phyloP scores from a whole-genome alignment of 2,888 invertebrate species.

The Meghimatium bilineatum region DNA sequence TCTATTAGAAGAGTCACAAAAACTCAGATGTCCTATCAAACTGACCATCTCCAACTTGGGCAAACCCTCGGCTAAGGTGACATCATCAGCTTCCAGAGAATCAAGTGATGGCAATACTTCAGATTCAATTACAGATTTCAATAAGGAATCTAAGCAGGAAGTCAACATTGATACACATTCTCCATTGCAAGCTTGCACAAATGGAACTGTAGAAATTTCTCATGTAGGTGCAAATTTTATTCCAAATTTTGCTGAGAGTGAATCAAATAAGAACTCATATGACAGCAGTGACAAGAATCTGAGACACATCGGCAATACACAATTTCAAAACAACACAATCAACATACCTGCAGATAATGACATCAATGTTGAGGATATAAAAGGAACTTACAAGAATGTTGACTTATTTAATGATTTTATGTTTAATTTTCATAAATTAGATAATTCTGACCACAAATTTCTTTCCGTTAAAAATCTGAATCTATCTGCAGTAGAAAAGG shows the following conservation, averaged over 20 bases:
- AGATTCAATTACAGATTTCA: slow-evolving; percentile 42
- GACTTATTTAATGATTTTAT: background rate
- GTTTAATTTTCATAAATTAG: background rate
- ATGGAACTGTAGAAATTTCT: background rate
- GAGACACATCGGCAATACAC: background rate
- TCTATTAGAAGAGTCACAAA: slow-evolving; percentile 16
- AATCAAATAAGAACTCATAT: background rate
- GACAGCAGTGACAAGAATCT: background rate
- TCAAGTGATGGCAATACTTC: slow-evolving; percentile 27
- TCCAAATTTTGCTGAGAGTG: background rate
- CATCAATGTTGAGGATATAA: background rate
- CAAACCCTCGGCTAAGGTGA: slow-evolving; percentile 43
- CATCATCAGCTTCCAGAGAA: slow-evolving; percentile 25
- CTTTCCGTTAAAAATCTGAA: background rate
- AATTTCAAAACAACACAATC: background rate
- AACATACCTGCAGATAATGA: background rate
- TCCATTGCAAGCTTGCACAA: background rate
- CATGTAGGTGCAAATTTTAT: background rate
- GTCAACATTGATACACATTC: slow-evolving; percentile 1
- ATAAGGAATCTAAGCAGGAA: slow-evolving; percentile 22
- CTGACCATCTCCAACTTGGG: slow-evolving; percentile 47
- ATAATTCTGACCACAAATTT: background rate
- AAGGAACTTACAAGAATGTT: background rate
- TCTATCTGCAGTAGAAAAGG: background rate
- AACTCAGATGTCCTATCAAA: slow-evolving; percentile 39